Evolutionary conservation across 2,888 invertebrate genomes (phyloP).

Genomic region (Craniophora ligustri): DNA sequence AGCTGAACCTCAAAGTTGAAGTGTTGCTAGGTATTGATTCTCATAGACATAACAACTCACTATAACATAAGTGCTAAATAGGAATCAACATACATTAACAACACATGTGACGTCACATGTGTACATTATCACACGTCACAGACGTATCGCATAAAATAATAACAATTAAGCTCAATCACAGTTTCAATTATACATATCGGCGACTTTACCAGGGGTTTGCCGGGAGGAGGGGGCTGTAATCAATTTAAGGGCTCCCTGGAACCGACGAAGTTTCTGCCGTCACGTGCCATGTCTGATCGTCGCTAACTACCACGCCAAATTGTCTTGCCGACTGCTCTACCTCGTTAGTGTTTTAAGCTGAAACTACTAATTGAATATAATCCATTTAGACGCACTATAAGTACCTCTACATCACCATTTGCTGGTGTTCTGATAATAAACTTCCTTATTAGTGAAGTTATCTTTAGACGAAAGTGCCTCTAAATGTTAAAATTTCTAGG

Average conservation of each 20-base stretch:
- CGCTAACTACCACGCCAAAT: slow-evolving; percentile 56
- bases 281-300: slow-evolving; percentile 51
- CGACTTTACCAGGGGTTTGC: slow-evolving; percentile 50
- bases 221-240: slow-evolving; percentile 52
- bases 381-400: slow-evolving; percentile 39
- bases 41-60: no score
- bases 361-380: slow-evolving; percentile 60
- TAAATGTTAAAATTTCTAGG: no score
- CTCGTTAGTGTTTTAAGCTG: slow-evolving; percentile 60
- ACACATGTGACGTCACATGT: background rate
- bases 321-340: slow-evolving; percentile 56
- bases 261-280: slow-evolving; percentile 49
- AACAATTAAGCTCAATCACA: slow-evolving; percentile 47
- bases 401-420: slow-evolving; percentile 3
- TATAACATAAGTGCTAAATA: background rate
- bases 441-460: no score
- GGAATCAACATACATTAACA: background rate
- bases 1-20: no score
- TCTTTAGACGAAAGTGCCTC: no score
- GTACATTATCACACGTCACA: slow-evolving; percentile 1
- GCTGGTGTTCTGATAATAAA: no score
- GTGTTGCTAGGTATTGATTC: no score
- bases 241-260: slow-evolving; percentile 57
- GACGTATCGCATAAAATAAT: slow-evolving; percentile 33
- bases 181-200: slow-evolving; percentile 60